Percentiles rank a stretch among this genome's conserved stretches.
Evolutionary conservation across 2,797 vertebrate species (phyloP).

Genomic region (Triplophysa yarkandensis): DNA sequence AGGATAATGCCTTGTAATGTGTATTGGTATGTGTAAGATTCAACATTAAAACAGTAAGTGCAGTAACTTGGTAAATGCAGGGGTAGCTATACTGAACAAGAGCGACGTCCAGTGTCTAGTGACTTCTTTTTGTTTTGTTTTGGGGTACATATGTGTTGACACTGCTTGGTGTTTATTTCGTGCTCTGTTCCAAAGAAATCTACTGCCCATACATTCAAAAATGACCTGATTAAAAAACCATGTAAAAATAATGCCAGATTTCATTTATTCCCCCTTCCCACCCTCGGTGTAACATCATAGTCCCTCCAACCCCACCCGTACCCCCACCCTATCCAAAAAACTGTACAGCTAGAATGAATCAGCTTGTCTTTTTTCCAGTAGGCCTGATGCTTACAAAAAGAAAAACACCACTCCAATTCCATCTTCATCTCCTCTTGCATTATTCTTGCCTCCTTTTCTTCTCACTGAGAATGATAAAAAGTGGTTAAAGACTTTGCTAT

Average conservation of each 20-base stretch:
- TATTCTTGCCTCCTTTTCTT: constrained; percentile 38
- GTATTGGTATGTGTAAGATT: constrained; percentile 17
- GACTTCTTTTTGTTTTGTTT: constrained; percentile 29
- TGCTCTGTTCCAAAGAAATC: constrained; percentile 14
- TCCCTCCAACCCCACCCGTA: not conserved
- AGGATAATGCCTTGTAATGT: constrained; percentile 3
- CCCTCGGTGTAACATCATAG: not conserved
- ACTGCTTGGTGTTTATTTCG: not conserved
- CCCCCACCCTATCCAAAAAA: not conserved
- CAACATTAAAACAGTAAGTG: constrained; percentile 57
- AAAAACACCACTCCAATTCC: constrained; percentile 40
- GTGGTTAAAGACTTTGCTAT: constrained; percentile 29
- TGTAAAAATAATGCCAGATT: constrained; percentile 47
- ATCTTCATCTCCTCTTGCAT: constrained; percentile 56
- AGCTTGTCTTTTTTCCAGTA: constrained; percentile 1
- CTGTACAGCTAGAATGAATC: constrained; percentile 41
- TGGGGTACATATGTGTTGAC: not conserved
- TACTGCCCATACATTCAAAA: constrained; percentile 47
- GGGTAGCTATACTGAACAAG: constrained; percentile 21
- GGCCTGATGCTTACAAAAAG: constrained; percentile 1
- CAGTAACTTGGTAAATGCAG: constrained; percentile 57
- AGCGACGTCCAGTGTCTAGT: constrained; percentile 25
- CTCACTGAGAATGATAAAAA: constrained; percentile 66
- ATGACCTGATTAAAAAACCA: constrained; percentile 42
- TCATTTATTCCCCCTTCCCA: constrained; percentile 26